phyloP scores from a whole-genome alignment of 1,140 invertebrate species.

The Papilio aristodemus region DNA sequence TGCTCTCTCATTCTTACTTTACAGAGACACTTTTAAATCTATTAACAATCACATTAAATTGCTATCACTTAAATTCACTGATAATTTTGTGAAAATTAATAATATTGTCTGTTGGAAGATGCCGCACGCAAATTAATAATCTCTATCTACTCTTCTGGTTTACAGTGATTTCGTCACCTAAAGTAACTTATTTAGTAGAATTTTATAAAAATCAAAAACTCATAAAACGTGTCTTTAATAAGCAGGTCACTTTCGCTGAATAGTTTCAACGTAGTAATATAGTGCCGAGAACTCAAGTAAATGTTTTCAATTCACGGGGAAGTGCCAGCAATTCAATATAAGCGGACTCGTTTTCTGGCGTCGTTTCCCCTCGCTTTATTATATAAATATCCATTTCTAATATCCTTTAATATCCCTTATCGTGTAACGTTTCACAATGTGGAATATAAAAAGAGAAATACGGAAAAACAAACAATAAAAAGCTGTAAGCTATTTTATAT shows the following conservation, averaged over 20 bases:
- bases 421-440: conserved; percentile 10
- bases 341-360: conserved; percentile 20
- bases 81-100: too few relatives aligned
- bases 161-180: too few relatives aligned
- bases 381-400: conserved; percentile 24
- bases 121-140: too few relatives aligned
- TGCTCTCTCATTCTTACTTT: neutral
- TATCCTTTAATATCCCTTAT: conserved; percentile 15
- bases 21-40: neutral
- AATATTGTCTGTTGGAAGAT: too few relatives aligned
- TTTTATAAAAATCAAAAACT: too few relatives aligned
- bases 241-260: neutral
- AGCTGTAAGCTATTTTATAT: neutral
- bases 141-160: too few relatives aligned
- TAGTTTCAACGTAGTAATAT: neutral
- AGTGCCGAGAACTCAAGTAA: conserved; percentile 7
- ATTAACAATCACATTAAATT: neutral
- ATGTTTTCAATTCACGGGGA: conserved; percentile 20
- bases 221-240: neutral
- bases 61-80: too few relatives aligned
- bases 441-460: neutral
- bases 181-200: too few relatives aligned
- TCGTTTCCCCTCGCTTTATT: conserved; percentile 20
- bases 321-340: conserved; percentile 20
- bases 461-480: neutral